phyloP scores from a whole-genome alignment of 2,113 vertebrate species.

The Scomber colias region DNA sequence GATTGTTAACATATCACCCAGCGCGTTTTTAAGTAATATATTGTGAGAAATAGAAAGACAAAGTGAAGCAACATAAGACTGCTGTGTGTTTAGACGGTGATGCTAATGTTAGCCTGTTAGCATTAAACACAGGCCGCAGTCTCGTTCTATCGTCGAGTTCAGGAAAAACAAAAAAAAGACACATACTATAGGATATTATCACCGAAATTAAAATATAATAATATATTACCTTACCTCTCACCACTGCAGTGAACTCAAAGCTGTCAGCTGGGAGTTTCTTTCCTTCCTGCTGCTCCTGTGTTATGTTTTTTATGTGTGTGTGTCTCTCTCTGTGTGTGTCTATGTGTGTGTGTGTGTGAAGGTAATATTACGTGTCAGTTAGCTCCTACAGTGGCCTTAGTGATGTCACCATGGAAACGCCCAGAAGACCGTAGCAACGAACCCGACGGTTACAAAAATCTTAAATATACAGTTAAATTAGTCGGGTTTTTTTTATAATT shows the following conservation, averaged over 20 bases:
- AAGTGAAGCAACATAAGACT: background rate
- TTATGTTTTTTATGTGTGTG: too few relatives aligned
- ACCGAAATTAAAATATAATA: background rate
- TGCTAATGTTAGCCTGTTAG: background rate
- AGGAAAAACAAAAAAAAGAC: background rate
- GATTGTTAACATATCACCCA: background rate
- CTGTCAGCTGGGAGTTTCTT: too few relatives aligned
- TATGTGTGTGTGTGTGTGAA: background rate
- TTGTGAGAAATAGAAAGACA: accelerated
- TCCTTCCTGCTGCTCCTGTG: too few relatives aligned
- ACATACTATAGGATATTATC: accelerated
- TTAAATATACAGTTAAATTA: background rate
- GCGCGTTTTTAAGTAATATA: accelerated
- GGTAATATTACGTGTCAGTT: constrained; percentile 57
- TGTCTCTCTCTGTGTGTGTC: background rate
- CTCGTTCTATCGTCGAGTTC: background rate
- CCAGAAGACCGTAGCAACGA: constrained; percentile 24
- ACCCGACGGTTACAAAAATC: background rate
- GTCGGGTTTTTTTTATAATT: background rate
- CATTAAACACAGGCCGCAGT: constrained; percentile 27
- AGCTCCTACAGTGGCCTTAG: background rate
- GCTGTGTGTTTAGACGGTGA: too few relatives aligned
- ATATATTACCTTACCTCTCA: background rate
- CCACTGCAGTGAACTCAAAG: background rate
- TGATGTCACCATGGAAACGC: constrained; percentile 54